Base-by-base conservation (phyloP, 2,888 invertebrate species). In the Brenthis daphne region DNA sequence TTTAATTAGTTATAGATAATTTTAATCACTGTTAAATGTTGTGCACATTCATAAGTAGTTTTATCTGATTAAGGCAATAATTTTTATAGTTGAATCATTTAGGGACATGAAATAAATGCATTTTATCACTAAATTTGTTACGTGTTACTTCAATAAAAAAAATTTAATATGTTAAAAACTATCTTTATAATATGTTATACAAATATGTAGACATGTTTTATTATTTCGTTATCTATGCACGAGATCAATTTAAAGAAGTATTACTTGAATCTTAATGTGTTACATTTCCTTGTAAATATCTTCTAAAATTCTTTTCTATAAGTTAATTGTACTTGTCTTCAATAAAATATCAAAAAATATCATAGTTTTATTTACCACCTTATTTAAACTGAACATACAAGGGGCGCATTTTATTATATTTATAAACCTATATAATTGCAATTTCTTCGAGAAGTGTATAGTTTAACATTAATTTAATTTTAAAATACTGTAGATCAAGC, bases 21-120 rank as follows among this genome's bases (percentile, higher is more conserved):
- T 90, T 89, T 87, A 87, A 88, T 90, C 92, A 92, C 92, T 92
- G 92, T 92, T 92, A 91, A 92, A 92, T 92, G 92, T 92, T 90
- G 90, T 92, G 92, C 92, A 92, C 92, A 83, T 89, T 89, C 83
- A 82, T 87, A 86, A 85, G 85, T 89, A 89, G 88, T 80, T 79
- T 84, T 80, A 82, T 86, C 83, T 84, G 76, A 86, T 85, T 89
- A 88, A 85, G 86, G 85, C 86, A 89, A 91, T 91, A 88, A 87
- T 89, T 90, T 89, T 89, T 72, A 69, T 74, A 75, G 72, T 74
- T 73, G 65, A 72, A 72, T 73, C 65, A 70, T 69, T 69, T 76
- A 69, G n/a, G 65, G 67, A 76, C 69, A 64, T 66, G 14, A 67
- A 69, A 63, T 76, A 72, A 73, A 74, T 77, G 78, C 76, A 78